Conservation (phyloP, 2,888 invertebrate genomes). For the Mesorhabditis sp. region DNA sequence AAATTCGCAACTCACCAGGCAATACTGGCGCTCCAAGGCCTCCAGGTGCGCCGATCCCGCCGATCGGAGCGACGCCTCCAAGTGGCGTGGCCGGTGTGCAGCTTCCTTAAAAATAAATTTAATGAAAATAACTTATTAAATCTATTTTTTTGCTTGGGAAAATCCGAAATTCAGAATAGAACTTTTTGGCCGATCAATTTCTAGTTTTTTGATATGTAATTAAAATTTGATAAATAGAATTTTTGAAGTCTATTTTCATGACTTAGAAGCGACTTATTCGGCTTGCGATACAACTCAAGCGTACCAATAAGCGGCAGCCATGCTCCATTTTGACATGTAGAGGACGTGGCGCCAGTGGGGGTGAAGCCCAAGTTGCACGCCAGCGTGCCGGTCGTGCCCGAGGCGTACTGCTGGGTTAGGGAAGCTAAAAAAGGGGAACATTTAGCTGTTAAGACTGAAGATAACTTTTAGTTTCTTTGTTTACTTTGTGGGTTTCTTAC, state of each 20-base stretch:
- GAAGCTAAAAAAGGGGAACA: not conserved
- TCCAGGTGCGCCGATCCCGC: not conserved
- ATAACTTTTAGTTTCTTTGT: not conserved
- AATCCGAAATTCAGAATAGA: no score
- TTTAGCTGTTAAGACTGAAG: not conserved
- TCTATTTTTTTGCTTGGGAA: slow-evolving; percentile 9
- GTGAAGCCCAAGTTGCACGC: slow-evolving; percentile 33
- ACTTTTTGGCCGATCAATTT: slow-evolving; percentile 17
- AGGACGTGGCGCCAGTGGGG: slow-evolving; percentile 25
- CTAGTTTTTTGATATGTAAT: no score
- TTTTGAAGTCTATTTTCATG: not conserved
- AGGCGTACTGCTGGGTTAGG: slow-evolving; percentile 8
- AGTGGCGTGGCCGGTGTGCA: not conserved
- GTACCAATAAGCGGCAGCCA: slow-evolving; percentile 35
- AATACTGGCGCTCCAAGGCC: not conserved
- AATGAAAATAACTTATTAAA: slow-evolving; percentile 6
- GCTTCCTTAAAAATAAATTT: not conserved
- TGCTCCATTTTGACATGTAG: slow-evolving; percentile 27
- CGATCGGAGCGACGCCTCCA: not conserved
- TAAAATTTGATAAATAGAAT: no score
- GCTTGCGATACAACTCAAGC: no score
- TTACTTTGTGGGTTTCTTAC: not conserved
- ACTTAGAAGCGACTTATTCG: not conserved
- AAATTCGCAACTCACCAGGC: not conserved
- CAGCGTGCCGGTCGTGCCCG: slow-evolving; percentile 39